phyloP scores from a whole-genome alignment of 1,140 invertebrate genomes.

The Andricus grossulariae region DNA sequence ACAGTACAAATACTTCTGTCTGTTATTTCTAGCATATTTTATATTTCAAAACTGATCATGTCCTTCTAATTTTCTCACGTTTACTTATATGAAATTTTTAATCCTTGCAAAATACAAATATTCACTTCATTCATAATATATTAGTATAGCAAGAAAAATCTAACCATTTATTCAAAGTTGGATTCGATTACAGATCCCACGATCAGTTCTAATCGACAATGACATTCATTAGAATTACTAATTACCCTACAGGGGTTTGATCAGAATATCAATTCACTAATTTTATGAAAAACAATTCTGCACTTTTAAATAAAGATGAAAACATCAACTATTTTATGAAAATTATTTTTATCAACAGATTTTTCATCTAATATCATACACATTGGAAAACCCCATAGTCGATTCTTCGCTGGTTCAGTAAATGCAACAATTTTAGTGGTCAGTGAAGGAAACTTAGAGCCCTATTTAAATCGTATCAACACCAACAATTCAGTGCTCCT shows the following conservation, averaged over 20 bases:
- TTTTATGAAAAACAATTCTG: neutral
- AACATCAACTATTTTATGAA: neutral
- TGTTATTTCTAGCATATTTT: neutral
- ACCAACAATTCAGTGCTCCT: slow-evolving; percentile 62
- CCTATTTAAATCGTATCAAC: slow-evolving; percentile 57
- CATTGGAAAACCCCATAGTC: slow-evolving; percentile 61
- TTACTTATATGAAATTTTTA: slow-evolving; percentile 12
- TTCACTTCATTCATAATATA: slow-evolving; percentile 23
- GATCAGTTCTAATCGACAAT: neutral
- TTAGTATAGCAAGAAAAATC: slow-evolving; percentile 19
- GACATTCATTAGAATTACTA: neutral
- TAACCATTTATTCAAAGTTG: neutral
- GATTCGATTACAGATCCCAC: slow-evolving; percentile 8
- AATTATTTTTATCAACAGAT: slow-evolving; percentile 46
- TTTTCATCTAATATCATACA: slow-evolving; percentile 64
- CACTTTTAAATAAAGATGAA: neutral
- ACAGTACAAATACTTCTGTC: neutral
- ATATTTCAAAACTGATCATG: neutral
- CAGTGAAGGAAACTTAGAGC: slow-evolving; percentile 64
- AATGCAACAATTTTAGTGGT: slow-evolving; percentile 65
- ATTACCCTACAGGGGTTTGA: neutral
- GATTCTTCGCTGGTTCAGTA: slow-evolving; percentile 54
- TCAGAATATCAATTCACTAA: neutral
- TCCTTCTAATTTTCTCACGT: neutral
- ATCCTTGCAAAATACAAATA: slow-evolving; percentile 18